Evolutionary conservation across 2,888 invertebrate species (phyloP), one percentile per base, ranked within the genome.

Genomic region (Eupithecia centaureata): DNA sequence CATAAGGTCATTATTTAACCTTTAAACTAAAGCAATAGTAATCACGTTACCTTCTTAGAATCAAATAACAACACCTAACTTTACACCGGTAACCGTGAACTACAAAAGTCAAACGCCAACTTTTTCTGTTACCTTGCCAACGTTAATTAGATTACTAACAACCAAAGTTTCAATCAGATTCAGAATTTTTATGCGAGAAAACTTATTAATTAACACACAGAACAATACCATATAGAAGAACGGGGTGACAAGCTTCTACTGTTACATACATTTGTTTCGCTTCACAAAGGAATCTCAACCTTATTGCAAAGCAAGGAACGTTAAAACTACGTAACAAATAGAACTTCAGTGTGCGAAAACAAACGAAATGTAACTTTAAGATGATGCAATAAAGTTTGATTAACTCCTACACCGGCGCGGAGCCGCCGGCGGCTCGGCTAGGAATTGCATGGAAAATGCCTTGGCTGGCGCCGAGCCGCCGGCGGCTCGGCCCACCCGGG

Each of bases 121-220:
- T 32, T 57, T 56, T 18, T 4, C n/a, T 57, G 57, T 57, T 12
- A 57, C 57, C 32, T 32, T 32, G n/a, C 18, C 30, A 18, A 33
- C 22, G 57, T 57, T 57, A 57, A 57, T 57, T 33, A 32, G 13
- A 56, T 38, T 35, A 52, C 63, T 56, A 68, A 61, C 67, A 68
- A 61, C 56, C 30, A 47, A 64, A 67, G 22, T 63, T 67, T 30
- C 30, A 32, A 22, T 22, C 15, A 25, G 38, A 59, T 47, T 35
- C 30, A 47, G 59, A 65, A 65, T 60, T 83, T 85, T 84, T 82
- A 57, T 82, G 73, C 76, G 68, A 73, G 62, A 74, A 73, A 85
- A 89, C 82, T 88, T 88, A 88, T 88, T 91, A 91, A 91, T 91
- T 91, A 91, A 90, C 91, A 80, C 79, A 64, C 71, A 61, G 74